phyloP scores from a whole-genome alignment of 2,113 vertebrate genomes.

The Gymnobelideus leadbeateri region DNA sequence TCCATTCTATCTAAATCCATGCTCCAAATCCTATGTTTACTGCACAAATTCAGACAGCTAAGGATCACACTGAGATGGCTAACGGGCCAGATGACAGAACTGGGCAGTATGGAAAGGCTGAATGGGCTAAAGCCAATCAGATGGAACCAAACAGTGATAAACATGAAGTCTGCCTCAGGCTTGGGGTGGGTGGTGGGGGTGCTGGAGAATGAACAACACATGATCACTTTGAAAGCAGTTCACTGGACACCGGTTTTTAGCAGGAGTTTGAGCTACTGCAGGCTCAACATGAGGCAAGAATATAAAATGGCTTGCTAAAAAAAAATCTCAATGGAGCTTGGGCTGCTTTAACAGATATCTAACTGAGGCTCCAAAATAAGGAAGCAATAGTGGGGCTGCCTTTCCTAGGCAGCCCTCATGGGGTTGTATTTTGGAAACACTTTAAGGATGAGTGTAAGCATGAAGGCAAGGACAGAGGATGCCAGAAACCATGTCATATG shows the following conservation, averaged over 20 bases:
- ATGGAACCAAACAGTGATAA: neutral
- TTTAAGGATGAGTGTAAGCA: neutral
- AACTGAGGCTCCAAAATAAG: neutral
- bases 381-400: neutral
- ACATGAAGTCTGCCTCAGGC: neutral
- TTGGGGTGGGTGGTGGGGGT: neutral
- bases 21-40: neutral
- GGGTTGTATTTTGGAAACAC: neutral
- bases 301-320: neutral
- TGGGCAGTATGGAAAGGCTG: neutral
- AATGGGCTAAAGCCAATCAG: neutral
- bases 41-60: neutral
- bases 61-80: neutral
- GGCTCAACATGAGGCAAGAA: neutral
- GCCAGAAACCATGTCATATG: neutral
- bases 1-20: neutral
- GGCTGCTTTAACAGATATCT: neutral
- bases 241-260: neutral
- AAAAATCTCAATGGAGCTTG: neutral
- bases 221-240: neutral
- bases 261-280: neutral
- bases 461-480: neutral
- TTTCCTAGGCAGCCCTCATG: neutral
- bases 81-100: neutral
- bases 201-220: neutral